Evolutionary conservation across 1,140 invertebrate genomes (phyloP).

Genomic region (Orchesella cincta): DNA sequence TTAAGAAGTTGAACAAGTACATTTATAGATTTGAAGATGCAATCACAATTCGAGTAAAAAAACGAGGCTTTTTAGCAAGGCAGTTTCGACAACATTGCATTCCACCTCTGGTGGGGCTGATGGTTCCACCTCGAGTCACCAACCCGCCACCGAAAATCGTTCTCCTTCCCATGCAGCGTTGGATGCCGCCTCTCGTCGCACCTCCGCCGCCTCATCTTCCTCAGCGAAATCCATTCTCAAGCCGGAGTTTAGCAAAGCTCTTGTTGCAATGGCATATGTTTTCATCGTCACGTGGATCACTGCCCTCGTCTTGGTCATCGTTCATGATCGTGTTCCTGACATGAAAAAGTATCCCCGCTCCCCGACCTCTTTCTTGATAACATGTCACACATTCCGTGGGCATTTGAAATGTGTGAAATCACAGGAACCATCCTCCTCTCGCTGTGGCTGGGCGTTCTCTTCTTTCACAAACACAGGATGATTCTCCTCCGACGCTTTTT

Average conservation of each 20-base stretch:
- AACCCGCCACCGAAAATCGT: too few species aligned
- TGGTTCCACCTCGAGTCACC: too few species aligned
- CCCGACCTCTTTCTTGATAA: slow-evolving; percentile 98
- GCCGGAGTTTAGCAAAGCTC: slow-evolving; percentile 65
- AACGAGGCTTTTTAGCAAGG: too few species aligned
- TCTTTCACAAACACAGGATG: slow-evolving; percentile 96
- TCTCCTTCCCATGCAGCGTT: too few species aligned
- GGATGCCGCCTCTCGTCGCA: slow-evolving; percentile 48
- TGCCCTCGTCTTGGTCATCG: slow-evolving; percentile 97
- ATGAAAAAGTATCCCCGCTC: slow-evolving; percentile 99
- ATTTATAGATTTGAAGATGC: too few species aligned
- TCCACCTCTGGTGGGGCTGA: too few species aligned
- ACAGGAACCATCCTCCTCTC: slow-evolving; percentile 11
- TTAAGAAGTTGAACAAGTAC: too few species aligned
- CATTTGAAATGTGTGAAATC: slow-evolving; percentile 87
- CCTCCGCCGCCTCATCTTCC: slow-evolving; percentile 56
- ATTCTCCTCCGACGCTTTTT: slow-evolving; percentile 93
- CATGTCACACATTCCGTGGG: slow-evolving; percentile 97
- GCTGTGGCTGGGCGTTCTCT: slow-evolving; percentile 79
- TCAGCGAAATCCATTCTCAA: background rate
- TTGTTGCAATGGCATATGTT: slow-evolving; percentile 84
- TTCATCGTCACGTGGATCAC: slow-evolving; percentile 95
- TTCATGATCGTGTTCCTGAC: slow-evolving; percentile 96
- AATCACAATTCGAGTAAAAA: too few species aligned
- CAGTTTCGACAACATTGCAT: too few species aligned